Base-by-base conservation (phyloP, 64 coral and sea anemone genomes). In the Acropora tenuis region DNA sequence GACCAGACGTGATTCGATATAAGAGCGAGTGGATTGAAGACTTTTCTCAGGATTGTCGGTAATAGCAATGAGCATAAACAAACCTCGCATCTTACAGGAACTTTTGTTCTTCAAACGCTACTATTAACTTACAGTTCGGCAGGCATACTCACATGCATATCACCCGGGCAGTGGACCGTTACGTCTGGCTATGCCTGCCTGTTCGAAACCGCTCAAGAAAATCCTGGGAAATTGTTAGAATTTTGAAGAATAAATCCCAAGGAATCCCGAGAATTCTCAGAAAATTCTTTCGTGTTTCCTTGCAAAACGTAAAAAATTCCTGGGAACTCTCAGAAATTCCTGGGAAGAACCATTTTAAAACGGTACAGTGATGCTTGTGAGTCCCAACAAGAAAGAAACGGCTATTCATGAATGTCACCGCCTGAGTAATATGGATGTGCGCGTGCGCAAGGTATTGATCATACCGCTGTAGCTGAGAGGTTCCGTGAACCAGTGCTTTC, bases 61-160 rank as follows among this genome's bases (percentile, higher is more conserved):
- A 68, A 68, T 19, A 68, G 63, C 63, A n/a, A 68, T 67, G 63
- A 67, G 17, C 63, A 67, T 67, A 68, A 68, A 68, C 63, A 68
- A 68, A 68, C 63, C 63, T 68, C 63, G 17, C 63, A 68, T 68
- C 11, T 68, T n/a, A 68, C 63, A 68, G 63, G 63, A 68, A 55
- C 11, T 68, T 13, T n/a, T 68, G 11, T 68, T 68, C 63, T 68
- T 19, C 63, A 68, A 68, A 68, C 63, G 63, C 63, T 68, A 68
- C 63, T 68, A 68, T 68, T 68, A 68, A 68, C 63, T 68, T 68
- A 13, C 63, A 68, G 52, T 55, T 55, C 52, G 52, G 52, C 63
- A 68, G 63, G 63, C 63, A 68, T n/a, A 13, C 63, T 4, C 8
- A 68, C 4, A 68, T 9, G 63, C 17, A 68, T 68, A 68, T 68